phyloP scores from a whole-genome alignment of 30 jellyfish, hydroid and myxozoan genomes.

The Mastigias papua region DNA sequence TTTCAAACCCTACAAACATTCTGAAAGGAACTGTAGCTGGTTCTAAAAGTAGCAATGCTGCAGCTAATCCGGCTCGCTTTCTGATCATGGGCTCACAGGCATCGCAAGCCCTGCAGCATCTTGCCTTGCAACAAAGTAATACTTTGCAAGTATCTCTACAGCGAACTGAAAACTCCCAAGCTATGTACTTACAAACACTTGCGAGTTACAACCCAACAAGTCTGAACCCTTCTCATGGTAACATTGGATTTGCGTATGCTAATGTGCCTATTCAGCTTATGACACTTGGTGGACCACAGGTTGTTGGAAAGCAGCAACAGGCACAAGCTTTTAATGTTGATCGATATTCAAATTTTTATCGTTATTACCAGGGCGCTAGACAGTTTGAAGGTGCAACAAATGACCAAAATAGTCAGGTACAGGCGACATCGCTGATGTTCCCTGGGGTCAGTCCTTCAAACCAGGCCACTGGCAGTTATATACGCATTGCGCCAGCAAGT shows the following conservation, averaged over 20 bases:
- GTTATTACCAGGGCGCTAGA: constrained; percentile 57
- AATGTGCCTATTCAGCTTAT: constrained; percentile 68
- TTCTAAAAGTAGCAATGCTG: constrained; percentile 33
- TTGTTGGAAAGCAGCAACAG: constrained; percentile 67
- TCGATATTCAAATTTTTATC: constrained; percentile 47
- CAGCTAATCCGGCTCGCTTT: constrained; percentile 53
- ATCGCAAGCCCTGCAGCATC: constrained; percentile 80
- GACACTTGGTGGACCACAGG: constrained; percentile 76
- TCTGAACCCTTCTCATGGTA: constrained; percentile 44
- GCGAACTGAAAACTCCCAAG: constrained; percentile 64
- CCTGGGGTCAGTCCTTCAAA: constrained; percentile 59
- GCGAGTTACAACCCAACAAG: constrained; percentile 49
- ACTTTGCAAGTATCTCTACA: constrained; percentile 63
- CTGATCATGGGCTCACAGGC: constrained; percentile 83
- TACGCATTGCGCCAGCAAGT: constrained; percentile 94
- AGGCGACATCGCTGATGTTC: constrained; percentile 49
- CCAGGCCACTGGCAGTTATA: constrained; percentile 70
- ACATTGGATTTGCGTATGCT: constrained; percentile 63
- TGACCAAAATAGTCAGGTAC: constrained; percentile 18
- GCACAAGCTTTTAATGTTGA: constrained; percentile 43
- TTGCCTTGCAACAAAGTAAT: constrained; percentile 75
- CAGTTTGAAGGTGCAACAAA: constrained; percentile 44
- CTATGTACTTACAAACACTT: constrained; percentile 66
- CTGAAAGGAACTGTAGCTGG: constrained; percentile 37
- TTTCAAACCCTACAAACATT: constrained; percentile 42